Conservation (phyloP, 1,140 invertebrate genomes). For the Aphidius ervi region DNA sequence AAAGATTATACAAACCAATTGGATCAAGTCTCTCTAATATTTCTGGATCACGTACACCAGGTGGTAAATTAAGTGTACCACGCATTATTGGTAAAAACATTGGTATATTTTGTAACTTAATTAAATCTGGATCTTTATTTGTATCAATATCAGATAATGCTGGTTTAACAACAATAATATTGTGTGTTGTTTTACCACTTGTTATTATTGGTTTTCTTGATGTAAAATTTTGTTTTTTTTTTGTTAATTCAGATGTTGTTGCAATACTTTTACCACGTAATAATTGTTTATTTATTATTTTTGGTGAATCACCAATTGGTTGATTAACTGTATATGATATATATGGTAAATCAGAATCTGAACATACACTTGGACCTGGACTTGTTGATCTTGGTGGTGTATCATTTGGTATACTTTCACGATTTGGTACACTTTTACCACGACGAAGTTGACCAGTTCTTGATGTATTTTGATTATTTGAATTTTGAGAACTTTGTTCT, state of each 20-base stretch:
- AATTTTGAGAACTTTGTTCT: slow-evolving; percentile 56
- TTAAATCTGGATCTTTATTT: slow-evolving; percentile 77
- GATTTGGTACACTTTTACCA: slow-evolving; percentile 59
- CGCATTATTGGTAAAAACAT: slow-evolving; percentile 91
- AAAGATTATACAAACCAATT: slow-evolving; percentile 58
- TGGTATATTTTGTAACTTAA: slow-evolving; percentile 75
- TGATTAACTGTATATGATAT: slow-evolving; percentile 91
- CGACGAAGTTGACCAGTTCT: slow-evolving; percentile 46
- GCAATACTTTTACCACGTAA: slow-evolving; percentile 47
- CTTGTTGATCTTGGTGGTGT: slow-evolving; percentile 66
- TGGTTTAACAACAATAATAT: slow-evolving; percentile 82
- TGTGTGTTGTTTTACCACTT: slow-evolving; percentile 49
- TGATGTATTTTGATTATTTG: slow-evolving; percentile 33
- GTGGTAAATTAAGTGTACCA: slow-evolving; percentile 78
- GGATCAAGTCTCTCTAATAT: slow-evolving; percentile 77
- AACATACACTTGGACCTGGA: slow-evolving; percentile 82
- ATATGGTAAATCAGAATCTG: slow-evolving; percentile 87
- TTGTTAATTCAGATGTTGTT: slow-evolving; percentile 32
- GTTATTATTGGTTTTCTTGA: not conserved
- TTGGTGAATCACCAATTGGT: slow-evolving; percentile 83
- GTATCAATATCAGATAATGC: slow-evolving; percentile 58
- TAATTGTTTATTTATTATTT: slow-evolving; percentile 62
- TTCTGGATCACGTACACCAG: slow-evolving; percentile 79
- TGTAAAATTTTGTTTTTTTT: not conserved
- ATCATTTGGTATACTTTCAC: slow-evolving; percentile 48